Evolutionary conservation across 2,888 invertebrate species (phyloP).

Genomic region (Anorthoa munda): DNA sequence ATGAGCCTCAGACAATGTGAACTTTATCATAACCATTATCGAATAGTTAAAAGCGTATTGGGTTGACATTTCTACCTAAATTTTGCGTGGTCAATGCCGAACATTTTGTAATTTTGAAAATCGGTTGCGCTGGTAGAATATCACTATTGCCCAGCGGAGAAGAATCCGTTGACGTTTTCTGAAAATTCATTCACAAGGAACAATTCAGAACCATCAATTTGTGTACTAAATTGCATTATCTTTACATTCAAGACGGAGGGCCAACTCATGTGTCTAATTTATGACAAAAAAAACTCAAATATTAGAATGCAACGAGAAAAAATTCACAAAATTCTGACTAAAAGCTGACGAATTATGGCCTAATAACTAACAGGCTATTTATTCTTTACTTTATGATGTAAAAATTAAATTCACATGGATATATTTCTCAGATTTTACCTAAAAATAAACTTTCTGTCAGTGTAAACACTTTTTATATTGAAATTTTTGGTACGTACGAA

Average conservation of each 20-base stretch:
- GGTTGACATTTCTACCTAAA: no score
- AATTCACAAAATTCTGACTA: conserved; percentile 24
- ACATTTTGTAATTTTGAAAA: no score
- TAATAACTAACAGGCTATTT: conserved; percentile 31
- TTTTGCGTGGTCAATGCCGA: no score
- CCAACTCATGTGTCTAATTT: conserved; percentile 31
- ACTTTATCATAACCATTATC: no score
- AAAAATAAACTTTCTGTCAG: conserved; percentile 28
- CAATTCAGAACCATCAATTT: not conserved
- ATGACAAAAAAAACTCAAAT: not conserved
- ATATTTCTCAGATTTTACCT: conserved; percentile 6
- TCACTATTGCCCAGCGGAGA: no score
- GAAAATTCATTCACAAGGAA: not conserved
- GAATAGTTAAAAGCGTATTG: no score
- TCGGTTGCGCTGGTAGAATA: no score
- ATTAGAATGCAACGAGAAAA: conserved; percentile 39
- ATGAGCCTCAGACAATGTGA: no score
- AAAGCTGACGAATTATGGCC: conserved; percentile 25
- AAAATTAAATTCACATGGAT: conserved; percentile 22
- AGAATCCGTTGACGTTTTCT: no score
- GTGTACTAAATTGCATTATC: conserved; percentile 3
- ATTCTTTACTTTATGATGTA: conserved; percentile 49
- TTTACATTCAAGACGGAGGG: conserved; percentile 40
- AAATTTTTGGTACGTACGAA: conserved; percentile 62
- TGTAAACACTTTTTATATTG: conserved; percentile 39